phyloP scores from a whole-genome alignment of 92 coral and sea anemone genomes.

The Actinostola sp. region DNA sequence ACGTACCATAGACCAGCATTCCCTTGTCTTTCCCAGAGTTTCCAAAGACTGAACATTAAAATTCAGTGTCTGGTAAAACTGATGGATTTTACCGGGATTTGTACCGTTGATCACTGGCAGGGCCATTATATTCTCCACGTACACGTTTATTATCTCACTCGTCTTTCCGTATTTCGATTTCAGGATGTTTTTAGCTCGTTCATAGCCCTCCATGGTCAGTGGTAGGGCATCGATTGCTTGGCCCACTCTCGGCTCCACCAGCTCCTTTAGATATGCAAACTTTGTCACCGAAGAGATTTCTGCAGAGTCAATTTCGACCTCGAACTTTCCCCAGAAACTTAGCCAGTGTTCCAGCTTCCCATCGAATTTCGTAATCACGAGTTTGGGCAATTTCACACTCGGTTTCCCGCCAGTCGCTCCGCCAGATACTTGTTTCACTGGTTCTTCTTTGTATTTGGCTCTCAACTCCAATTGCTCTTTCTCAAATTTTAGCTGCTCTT shows the following conservation, averaged over 20 bases:
- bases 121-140: conserved; percentile 18
- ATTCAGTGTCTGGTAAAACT: conserved; percentile 43
- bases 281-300: conserved; percentile 30
- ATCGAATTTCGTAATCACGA: too few species aligned
- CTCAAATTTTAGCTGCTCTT: too few species aligned
- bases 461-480: conserved; percentile 4
- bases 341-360: too few species aligned
- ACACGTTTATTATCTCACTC: conserved; percentile 38
- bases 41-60: conserved; percentile 62
- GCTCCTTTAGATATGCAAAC: conserved; percentile 49
- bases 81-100: conserved; percentile 44
- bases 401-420: too few species aligned
- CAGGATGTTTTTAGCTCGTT: conserved; percentile 49
- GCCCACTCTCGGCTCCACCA: conserved; percentile 28
- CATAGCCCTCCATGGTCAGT: conserved; percentile 46
- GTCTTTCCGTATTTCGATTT: conserved; percentile 40
- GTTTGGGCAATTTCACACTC: too few species aligned
- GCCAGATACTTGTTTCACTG: too few species aligned
- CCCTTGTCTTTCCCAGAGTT: conserved; percentile 54
- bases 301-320: conserved; percentile 38
- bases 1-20: conserved; percentile 61
- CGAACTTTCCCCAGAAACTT: conserved; percentile 22
- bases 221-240: conserved; percentile 52
- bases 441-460: too few species aligned
- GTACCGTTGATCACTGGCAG: conserved; percentile 35